Evolutionary conservation across 2,113 vertebrate species (phyloP).

Genomic region (Capreolus pygargus): DNA sequence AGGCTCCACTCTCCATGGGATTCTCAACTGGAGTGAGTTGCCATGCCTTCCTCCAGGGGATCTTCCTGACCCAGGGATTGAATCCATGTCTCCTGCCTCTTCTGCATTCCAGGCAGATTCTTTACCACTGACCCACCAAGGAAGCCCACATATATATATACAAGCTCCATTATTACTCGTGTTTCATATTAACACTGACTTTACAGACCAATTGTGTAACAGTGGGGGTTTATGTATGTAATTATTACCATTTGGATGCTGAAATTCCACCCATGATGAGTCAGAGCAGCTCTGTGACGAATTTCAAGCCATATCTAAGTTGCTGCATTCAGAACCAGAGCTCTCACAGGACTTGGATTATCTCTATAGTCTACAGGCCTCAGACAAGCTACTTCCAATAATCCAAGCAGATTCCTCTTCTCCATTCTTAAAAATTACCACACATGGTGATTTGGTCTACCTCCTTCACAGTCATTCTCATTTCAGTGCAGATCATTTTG

Average conservation of each 20-base stretch:
- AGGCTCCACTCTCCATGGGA: background rate
- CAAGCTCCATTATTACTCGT: background rate
- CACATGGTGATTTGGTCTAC: background rate
- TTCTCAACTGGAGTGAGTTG: background rate
- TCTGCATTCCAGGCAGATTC: background rate
- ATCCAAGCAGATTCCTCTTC: background rate
- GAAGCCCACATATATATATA: background rate
- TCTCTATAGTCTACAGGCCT: background rate
- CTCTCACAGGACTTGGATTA: background rate
- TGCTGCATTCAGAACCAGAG: background rate
- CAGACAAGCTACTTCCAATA: constrained; percentile 39
- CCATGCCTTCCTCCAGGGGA: background rate
- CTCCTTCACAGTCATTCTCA: background rate
- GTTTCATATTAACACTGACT: constrained; percentile 10
- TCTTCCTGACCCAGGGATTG: too few relatives aligned
- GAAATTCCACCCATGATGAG: background rate
- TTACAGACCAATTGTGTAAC: background rate
- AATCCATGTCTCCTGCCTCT: background rate
- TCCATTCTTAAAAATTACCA: background rate
- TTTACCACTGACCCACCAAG: background rate
- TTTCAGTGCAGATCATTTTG: background rate
- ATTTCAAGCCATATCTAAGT: background rate
- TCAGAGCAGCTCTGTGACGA: background rate
- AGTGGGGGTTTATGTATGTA: background rate
- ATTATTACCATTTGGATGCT: background rate